These are phyloP conservation scores for Germaria angustata DNA, from an alignment of 2,888 invertebrate species.

Conservation along the genomic window DNA sequence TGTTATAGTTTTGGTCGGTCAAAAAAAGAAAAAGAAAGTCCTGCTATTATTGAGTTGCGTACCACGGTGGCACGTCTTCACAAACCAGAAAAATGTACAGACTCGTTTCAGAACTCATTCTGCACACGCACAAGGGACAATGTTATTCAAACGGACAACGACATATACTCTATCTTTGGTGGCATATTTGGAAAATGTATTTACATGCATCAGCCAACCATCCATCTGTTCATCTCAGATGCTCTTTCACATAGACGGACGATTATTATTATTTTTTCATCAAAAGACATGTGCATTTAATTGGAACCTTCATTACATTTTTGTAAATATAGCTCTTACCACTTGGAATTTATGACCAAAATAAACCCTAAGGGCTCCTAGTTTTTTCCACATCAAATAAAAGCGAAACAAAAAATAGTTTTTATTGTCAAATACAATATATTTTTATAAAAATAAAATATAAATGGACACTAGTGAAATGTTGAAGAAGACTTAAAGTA, in stretches of 20 bases:
- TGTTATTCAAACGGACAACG: conserved; percentile 30
- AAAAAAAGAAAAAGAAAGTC: too few species aligned
- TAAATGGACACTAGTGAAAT: background rate
- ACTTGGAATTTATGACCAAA: conserved; percentile 29
- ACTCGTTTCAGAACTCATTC: background rate
- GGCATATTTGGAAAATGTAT: conserved; percentile 11
- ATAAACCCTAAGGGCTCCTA: background rate
- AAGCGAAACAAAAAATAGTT: background rate
- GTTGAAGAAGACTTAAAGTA: conserved; percentile 8
- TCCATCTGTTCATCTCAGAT: conserved; percentile 2
- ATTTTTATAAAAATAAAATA: background rate
- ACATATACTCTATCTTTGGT: conserved; percentile 27
- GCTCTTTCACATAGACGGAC: background rate
- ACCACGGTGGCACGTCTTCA: background rate
- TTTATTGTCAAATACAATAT: conserved; percentile 37
- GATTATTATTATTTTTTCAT: background rate
- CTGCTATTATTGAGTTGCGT: too few species aligned
- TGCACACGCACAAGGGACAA: too few species aligned
- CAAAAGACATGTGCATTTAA: conserved; percentile 34
- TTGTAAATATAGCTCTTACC: conserved; percentile 6
- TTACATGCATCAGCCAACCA: background rate
- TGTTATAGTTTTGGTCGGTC: too few species aligned
- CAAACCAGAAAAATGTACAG: background rate
- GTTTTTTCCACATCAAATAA: background rate
- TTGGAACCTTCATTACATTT: conserved; percentile 13